phyloP scores from a whole-genome alignment of 2,797 vertebrate species.

The Pogonophryne albipinna region DNA sequence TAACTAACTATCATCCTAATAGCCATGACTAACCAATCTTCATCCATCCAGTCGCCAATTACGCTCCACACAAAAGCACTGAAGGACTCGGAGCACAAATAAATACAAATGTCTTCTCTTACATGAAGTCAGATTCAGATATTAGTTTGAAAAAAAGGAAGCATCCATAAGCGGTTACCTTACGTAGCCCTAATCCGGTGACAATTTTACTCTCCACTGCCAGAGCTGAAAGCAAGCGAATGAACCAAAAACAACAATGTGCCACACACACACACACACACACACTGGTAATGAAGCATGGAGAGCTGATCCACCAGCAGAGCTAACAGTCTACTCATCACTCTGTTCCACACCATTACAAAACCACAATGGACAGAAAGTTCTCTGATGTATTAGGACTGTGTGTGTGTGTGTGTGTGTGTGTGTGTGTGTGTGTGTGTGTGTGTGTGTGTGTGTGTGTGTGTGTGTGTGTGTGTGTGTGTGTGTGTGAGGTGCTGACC shows the following conservation, averaged over 20 bases:
- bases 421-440: slow-evolving; percentile 1
- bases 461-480: too few relatives aligned
- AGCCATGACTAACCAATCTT: slow-evolving; percentile 40
- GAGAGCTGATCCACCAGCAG: slow-evolving; percentile 64
- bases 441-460: too few relatives aligned
- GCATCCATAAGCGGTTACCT: slow-evolving; percentile 57
- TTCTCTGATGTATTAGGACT: slow-evolving; percentile 40
- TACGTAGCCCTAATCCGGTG: slow-evolving; percentile 24
- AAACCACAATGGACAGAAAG: slow-evolving; percentile 69
- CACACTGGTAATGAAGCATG: slow-evolving; percentile 75
- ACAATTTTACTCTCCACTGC: slow-evolving; percentile 54
- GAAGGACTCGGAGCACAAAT: neutral
- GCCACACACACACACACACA: slow-evolving; percentile 8
- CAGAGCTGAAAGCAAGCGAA: slow-evolving; percentile 50
- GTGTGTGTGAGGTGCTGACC: slow-evolving; percentile 32
- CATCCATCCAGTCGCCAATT: slow-evolving; percentile 25
- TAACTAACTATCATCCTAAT: slow-evolving; percentile 29
- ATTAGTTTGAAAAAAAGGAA: slow-evolving; percentile 24
- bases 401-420: slow-evolving; percentile 26
- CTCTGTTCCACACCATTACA: slow-evolving; percentile 81
- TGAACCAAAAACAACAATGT: slow-evolving; percentile 68
- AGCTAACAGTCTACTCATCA: slow-evolving; percentile 75
- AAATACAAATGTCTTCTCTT: slow-evolving; percentile 13
- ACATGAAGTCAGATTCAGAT: slow-evolving; percentile 9
- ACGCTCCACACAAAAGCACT: slow-evolving; percentile 12